Evolutionary conservation across 2,888 invertebrate species (phyloP).

Genomic region (Ectobius pallidus): DNA sequence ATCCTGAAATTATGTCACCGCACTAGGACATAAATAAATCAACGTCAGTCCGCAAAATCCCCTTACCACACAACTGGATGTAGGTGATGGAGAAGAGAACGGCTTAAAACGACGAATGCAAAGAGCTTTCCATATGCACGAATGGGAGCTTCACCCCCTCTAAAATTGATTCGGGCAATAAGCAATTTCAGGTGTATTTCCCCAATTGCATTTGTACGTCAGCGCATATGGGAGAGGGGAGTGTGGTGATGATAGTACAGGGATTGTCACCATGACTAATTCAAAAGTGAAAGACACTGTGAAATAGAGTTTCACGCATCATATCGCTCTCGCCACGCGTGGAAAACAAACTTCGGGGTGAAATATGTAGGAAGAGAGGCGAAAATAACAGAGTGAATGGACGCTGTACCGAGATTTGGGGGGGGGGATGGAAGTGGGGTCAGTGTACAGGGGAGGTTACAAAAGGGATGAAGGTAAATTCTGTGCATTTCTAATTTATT

Average conservation of each 20-base stretch:
- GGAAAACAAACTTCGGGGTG: neutral
- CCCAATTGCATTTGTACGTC: neutral
- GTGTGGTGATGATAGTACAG: no score
- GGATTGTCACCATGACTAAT: neutral
- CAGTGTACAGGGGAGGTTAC: no score
- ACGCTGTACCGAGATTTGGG: neutral
- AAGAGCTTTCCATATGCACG: neutral
- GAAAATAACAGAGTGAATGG: neutral
- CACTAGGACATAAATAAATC: conserved; percentile 21
- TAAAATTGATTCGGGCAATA: neutral
- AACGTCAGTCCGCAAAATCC: conserved; percentile 9
- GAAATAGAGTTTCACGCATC: neutral
- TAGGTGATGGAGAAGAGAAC: no score
- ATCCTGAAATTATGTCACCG: conserved; percentile 11
- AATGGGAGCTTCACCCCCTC: neutral
- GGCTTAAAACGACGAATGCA: neutral
- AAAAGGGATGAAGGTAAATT: no score
- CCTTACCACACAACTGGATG: neutral
- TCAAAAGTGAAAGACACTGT: conserved; percentile 1
- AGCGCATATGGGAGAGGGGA: no score
- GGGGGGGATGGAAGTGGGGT: no score
- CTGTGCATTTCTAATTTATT: no score
- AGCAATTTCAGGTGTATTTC: neutral
- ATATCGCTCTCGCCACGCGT: neutral
- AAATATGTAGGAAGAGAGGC: neutral